Percentiles rank a stretch among this genome's conserved stretches.
These are phyloP conservation scores for Isaurus tuberculatus DNA, from an alignment of 92 coral and sea anemone species.

Conservation along the genomic window DNA sequence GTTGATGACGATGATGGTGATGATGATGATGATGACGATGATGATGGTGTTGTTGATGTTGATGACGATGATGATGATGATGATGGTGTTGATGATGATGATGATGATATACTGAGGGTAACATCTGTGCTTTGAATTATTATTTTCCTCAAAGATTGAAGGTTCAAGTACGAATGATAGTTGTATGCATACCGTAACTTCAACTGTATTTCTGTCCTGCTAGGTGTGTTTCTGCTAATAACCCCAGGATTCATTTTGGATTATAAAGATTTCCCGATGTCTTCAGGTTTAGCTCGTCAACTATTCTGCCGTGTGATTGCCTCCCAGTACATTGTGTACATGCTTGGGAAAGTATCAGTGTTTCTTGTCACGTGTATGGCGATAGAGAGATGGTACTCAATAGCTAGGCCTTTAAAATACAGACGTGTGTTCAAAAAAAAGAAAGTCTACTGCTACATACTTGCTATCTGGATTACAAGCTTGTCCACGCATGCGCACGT, in stretches of 20 bases:
- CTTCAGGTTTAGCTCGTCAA: conserved; percentile 36
- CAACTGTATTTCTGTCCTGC: too few relatives aligned
- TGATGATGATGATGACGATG: too few relatives aligned
- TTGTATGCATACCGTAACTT: too few relatives aligned
- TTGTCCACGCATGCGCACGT: conserved; percentile 21
- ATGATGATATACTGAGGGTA: too few relatives aligned
- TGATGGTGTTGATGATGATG: too few relatives aligned
- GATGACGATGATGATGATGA: too few relatives aligned
- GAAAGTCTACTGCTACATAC: background rate
- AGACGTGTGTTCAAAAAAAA: conserved; percentile 10
- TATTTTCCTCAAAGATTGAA: too few relatives aligned
- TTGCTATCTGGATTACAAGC: conserved; percentile 18
- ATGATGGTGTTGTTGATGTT: too few relatives aligned
- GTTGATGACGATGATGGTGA: too few relatives aligned
- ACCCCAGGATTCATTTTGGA: background rate
- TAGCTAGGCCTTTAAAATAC: conserved; percentile 32
- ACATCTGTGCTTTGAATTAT: too few relatives aligned
- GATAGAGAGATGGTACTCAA: conserved; percentile 46
- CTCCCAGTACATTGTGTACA: conserved; percentile 43
- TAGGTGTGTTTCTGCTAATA: conserved; percentile 22
- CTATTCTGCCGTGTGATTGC: conserved; percentile 34
- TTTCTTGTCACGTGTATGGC: conserved; percentile 44
- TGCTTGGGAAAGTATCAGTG: conserved; percentile 44
- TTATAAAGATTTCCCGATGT: background rate
- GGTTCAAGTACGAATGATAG: too few relatives aligned